Evolutionary conservation across 2,888 invertebrate genomes (phyloP), one percentile per base, ranked within the genome.

Genomic region (Tenthredo mesomela): DNA sequence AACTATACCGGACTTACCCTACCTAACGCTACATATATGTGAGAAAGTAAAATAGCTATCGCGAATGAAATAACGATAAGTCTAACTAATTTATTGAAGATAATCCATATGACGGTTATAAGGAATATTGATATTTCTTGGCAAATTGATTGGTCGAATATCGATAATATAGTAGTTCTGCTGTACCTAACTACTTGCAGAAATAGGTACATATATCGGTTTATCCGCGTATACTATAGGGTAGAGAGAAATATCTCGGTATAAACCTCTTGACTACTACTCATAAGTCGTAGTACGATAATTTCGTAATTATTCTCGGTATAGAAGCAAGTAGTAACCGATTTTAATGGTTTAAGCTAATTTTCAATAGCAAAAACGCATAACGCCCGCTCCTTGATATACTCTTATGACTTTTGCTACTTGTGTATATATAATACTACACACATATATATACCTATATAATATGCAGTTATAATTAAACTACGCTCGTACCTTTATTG

Each of bases 291-390:
- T 2, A 21, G 33, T n/a, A 37, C 78, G 82, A 25, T 50, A 65
- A 65, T 65, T 82, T 40, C 43, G 78, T 61, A 61, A 61, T 61
- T 61, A 61, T 61, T 61, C 61, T 61, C 61, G 61, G 25, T 25
- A 61, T 10, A 61, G 25, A 43, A 25, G 43, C 43, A 15, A 40
- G 82, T 33, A 50, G 43, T 65, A 82, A 82, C 82, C 67, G 67
- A 82, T 82, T 82, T 82, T 67, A 67, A 82, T 82, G 82, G 67
- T 82, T 70, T 50, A 29, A 82, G 67, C 70, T 70, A 70, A 82
- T 82, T 70, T 82, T 82, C 82, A 82, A 82, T 82, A 70, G 82
- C 82, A 70, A 82, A 82, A 82, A 82, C 82, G 82, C 67, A 82
- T 82, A 82, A 82, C 82, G 47, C 50, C 77, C 71, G 21, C 43